Base-by-base conservation (phyloP, 1,140 invertebrate species). In the Panagrolaimus sp. region DNA sequence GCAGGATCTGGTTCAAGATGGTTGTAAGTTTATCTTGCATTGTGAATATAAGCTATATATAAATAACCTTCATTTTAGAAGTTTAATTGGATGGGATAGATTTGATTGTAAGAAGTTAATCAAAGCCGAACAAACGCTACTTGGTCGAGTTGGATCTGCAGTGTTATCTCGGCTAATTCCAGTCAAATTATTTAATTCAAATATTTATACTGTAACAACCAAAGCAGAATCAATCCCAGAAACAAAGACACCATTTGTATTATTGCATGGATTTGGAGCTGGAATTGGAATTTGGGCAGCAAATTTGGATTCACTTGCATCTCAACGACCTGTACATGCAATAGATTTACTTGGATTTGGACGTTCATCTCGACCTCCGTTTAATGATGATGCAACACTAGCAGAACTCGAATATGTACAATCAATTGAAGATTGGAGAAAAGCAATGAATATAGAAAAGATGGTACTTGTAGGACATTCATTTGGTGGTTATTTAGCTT, bases 381-480 rank as follows among this genome's bases (percentile, higher is more conserved):
- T 96, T 84, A 89, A 89, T 72, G 87, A 82, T 14, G 89, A 93
- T 83, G 87, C 91, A 0, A 82, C 88, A 16, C 87, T 91, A 77
- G 92, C 91, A 44, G 95, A 98, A 82, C 86, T 88, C 48, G 91
- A 96, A 78, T 89, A 95, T 84, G 90, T 97, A 0, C 88, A 89
- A 73, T 91, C 93, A 0, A 90, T 98, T 1, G 94, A 98, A 86
- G 90, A 92, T 85, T 98, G 94, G 93, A 86, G 94, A 62, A 87
- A 89, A 71, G 89, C 91, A 84, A 90, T 96, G 87, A 89, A 91
- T 75, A 86, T 98, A 5, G 88, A 91, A 0, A 89, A 91, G 82
- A 90, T 97, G 84, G 89, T 96, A 61, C 80, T 98, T 14, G 83
- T 97, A 1, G 95, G 94, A 0, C 95, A 98, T 84, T 96, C 92